Base-by-base conservation (phyloP, 2,113 vertebrate species). In the Chrysochloris asiatica region DNA sequence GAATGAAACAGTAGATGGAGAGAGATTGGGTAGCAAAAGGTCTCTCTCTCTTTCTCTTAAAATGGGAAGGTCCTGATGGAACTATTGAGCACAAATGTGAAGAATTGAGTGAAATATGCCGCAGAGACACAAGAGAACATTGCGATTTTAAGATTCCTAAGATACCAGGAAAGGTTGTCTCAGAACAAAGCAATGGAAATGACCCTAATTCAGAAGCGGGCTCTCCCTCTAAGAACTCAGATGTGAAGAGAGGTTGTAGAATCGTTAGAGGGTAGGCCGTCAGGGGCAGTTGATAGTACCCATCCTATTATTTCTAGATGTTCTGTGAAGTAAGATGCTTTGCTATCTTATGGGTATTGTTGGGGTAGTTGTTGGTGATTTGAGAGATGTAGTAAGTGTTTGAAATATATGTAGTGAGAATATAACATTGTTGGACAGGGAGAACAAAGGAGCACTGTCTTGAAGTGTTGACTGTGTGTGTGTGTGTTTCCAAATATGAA, bases 1-100 rank as follows among this genome's bases (percentile, higher is more conserved):
- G 56, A n/a, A 36, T 50, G 22, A 16, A 8, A 26, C 65, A 2
- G n/a, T 33, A 16, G 24, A 28, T 4, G 19, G 21, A 43, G 5
- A 7, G 8, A 6, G 4, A 9, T n/a, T 69, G 36, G 69, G 33
- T 52, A 11, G 0, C 30, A 21, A 13, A 1, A 38, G 11, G 4
- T 7, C 52, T 76, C 30, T 36, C 45, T 43, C 22, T n/a, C 33
- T 48, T 17, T 41, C 41, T 80, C 26, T 65, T 50, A 82, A 86
- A 79, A 36, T 79, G 9, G 5, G 14, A 79, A 33, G 12, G 50
- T n/a, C 2, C 1, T 10, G 2, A 61, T 10, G 8, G 41, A 79
- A n/a, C 65, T 26, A 61, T 10, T 5, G 30, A 19, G 12, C 10
- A 16, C 41, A 1, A 0, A 0, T 22, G 45, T 36, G 33, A 65